A percentile compares a stretch with the other conserved stretches of the same genome.
phyloP scores from a whole-genome alignment of 2,888 invertebrate species.

The Lithophane ornitopus region DNA sequence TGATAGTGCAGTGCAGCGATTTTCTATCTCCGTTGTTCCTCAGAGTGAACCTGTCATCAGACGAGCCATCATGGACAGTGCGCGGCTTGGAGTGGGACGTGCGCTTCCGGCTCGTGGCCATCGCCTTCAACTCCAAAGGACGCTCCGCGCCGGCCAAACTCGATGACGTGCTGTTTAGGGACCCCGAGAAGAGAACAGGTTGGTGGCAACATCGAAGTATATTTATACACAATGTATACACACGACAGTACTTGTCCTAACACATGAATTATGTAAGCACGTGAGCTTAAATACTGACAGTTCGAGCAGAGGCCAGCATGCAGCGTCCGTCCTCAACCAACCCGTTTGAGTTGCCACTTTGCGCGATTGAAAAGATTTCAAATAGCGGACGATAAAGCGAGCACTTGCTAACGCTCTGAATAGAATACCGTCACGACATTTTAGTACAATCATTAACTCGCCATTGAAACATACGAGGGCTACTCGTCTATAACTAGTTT shows the following conservation, averaged over 20 bases:
- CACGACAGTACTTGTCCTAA: neutral
- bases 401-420: constrained; percentile 32
- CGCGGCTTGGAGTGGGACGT: constrained; percentile 95
- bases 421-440: constrained; percentile 61
- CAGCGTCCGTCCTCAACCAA: constrained; percentile 20
- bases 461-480: constrained; percentile 71
- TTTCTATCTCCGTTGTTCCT: neutral
- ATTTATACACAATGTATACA: no score
- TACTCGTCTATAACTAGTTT: constrained; percentile 78
- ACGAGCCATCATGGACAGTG: constrained; percentile 94
- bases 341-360: constrained; percentile 37
- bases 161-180: constrained; percentile 94
- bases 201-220: constrained; percentile 49
- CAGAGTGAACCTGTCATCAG: constrained; percentile 92
- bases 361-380: constrained; percentile 51
- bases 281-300: neutral
- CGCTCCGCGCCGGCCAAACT: constrained; percentile 93
- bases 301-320: neutral
- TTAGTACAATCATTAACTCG: constrained; percentile 66
- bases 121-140: constrained; percentile 95
- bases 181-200: constrained; percentile 95
- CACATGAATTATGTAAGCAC: neutral
- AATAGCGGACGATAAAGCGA: constrained; percentile 32
- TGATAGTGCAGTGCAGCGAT: neutral
- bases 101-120: constrained; percentile 94